Base-by-base conservation (phyloP, 2,113 vertebrate genomes). In the Chascanopsetta lugubris region DNA sequence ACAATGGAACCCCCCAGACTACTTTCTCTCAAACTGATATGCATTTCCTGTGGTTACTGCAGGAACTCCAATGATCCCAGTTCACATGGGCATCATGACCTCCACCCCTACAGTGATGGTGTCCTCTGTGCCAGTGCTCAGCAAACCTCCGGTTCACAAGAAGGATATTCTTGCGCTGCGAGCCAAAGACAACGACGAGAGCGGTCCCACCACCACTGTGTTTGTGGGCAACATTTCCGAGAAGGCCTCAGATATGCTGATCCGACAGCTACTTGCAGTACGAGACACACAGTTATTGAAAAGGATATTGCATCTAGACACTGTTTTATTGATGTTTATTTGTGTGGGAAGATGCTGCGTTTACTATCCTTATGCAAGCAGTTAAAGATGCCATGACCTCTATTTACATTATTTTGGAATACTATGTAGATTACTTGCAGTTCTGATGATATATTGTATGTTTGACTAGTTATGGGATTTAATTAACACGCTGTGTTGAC, bases 221-320 rank as follows among this genome's bases (percentile, higher is more conserved):
- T 99, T 99, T 90, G 97, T 99, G 49, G 97, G 97, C 61, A 99
- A 98, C 83, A 99, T 99, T 86, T 98, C 97, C 0, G 97, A 99
- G 79, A 99, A 98, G 87, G 97, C 97, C 6, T 99, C 97, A 1
- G 97, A 99, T 72, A 98, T 99, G 97, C 93, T 99, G 26, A 98
- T 99, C 83, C 90, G 97, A 89, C 97, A 99, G 74, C 93, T 99
- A 56, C 88, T 99, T 46, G 96, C 97, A 59, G 97, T 99, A 91
- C 97, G 96, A 85, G 27, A 45, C 3, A 13, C n/a, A n/a, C n/a
- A n/a, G n/a, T n/a, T n/a, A n/a, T n/a, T n/a, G 11, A 8, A 26
- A 18, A 18, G 12, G 6, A 22, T 47, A 12, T 34, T 15, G 34
- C 34, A 38, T 38, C n/a, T n/a, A 15, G 13, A 38, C 5, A 5